A percentile compares a stretch with the other conserved stretches of the same genome.
Conservation (phyloP, 1,140 invertebrate species). For the Battus philenor region DNA sequence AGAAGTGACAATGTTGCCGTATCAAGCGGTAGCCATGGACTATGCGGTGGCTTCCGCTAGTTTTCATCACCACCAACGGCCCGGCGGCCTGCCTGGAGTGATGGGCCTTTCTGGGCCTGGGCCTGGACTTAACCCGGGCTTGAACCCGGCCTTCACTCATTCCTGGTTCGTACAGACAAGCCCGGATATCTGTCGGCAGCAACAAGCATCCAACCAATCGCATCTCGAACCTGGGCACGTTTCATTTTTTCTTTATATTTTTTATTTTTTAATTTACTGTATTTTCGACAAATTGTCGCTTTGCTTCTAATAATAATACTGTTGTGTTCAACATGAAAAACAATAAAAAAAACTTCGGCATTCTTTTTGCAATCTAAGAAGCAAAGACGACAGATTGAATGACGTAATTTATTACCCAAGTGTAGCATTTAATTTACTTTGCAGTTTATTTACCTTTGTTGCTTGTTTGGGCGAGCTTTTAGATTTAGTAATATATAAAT, state of each 20-base stretch:
- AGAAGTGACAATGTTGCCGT: slow-evolving; percentile 84
- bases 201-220: slow-evolving; percentile 85
- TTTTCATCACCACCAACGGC: slow-evolving; percentile 84
- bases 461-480: slow-evolving; percentile 43
- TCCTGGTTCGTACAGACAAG: slow-evolving; percentile 93
- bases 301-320: slow-evolving; percentile 1
- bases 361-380: not conserved
- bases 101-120: slow-evolving; percentile 77
- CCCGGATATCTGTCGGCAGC: slow-evolving; percentile 87
- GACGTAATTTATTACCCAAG: slow-evolving; percentile 13
- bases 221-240: slow-evolving; percentile 94
- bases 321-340: not conserved
- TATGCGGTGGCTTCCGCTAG: slow-evolving; percentile 83
- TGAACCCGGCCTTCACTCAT: slow-evolving; percentile 86
- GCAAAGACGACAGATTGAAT: slow-evolving; percentile 14
- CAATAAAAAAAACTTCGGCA: not conserved
- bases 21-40: slow-evolving; percentile 92
- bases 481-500: slow-evolving; percentile 13
- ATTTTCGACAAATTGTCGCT: slow-evolving; percentile 24
- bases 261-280: slow-evolving; percentile 63
- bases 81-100: slow-evolving; percentile 79
- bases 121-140: slow-evolving; percentile 62
- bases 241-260: slow-evolving; percentile 79
- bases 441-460: slow-evolving; percentile 32
- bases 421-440: slow-evolving; percentile 26